A percentile compares a stretch with the other conserved stretches of the same genome.
Conservation (phyloP, 2,797 vertebrate genomes). For the Ctenosaura bakeri region DNA sequence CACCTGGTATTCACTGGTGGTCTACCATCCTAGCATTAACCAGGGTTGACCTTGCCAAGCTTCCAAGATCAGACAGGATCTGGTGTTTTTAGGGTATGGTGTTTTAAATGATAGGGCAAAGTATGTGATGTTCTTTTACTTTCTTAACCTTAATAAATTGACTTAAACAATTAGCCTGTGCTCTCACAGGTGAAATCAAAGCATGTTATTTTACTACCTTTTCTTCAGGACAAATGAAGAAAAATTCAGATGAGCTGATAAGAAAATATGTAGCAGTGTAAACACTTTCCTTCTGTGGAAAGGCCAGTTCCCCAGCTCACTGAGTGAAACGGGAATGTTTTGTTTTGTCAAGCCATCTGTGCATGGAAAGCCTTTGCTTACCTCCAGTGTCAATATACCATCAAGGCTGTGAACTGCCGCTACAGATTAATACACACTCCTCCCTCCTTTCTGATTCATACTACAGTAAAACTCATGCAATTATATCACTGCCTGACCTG, state of each 20-base stretch:
- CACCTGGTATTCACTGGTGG: no score
- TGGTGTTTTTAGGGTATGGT: no score
- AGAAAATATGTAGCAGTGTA: constrained; percentile 69
- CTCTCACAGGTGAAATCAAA: constrained; percentile 20
- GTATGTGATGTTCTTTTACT: no score
- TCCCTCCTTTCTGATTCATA: not conserved
- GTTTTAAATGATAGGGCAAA: not conserved
- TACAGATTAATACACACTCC: not conserved
- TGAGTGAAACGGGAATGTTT: constrained; percentile 46
- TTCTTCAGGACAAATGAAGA: constrained; percentile 52
- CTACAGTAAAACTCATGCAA: not conserved
- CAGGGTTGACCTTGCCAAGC: no score
- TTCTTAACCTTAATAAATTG: not conserved
- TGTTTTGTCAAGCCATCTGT: constrained; percentile 40
- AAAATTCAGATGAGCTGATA: constrained; percentile 61
- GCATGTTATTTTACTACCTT: constrained; percentile 44
- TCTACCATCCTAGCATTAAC: no score
- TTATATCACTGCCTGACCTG: not conserved
- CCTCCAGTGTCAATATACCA: constrained; percentile 27
- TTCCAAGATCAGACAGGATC: no score
- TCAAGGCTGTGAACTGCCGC: not conserved
- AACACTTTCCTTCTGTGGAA: constrained; percentile 35
- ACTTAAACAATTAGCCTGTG: constrained; percentile 9
- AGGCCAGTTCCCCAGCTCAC: constrained; percentile 55
- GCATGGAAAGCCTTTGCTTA: constrained; percentile 19